Conservation (phyloP, 2,888 invertebrate species). For the Xylocampa areola region DNA sequence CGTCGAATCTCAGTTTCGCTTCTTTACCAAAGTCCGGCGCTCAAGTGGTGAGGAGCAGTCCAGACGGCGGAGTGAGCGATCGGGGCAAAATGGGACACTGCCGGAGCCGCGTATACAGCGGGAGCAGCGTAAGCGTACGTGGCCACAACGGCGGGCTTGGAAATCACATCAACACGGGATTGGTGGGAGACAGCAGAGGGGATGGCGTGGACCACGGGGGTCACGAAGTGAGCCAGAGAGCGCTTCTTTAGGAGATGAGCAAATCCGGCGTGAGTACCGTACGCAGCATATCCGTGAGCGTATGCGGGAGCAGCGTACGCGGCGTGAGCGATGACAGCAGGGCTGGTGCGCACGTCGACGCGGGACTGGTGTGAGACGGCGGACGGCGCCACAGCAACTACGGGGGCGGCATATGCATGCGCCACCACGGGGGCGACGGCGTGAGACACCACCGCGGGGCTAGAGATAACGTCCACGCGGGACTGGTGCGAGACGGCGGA, state of each 20-base stretch:
- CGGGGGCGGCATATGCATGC: constrained; percentile 70
- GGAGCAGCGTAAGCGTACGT: constrained; percentile 61
- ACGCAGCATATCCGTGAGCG: constrained; percentile 65
- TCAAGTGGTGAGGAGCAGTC: constrained; percentile 71
- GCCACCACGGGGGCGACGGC: constrained; percentile 66
- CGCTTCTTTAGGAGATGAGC: constrained; percentile 72
- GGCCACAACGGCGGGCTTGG: constrained; percentile 68
- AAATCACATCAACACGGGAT: constrained; percentile 78
- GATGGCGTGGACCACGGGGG: constrained; percentile 68
- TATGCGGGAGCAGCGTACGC: constrained; percentile 65
- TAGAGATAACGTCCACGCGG: constrained; percentile 62
- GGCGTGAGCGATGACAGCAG: constrained; percentile 68
- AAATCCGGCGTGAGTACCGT: constrained; percentile 58
- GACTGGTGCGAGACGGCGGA: constrained; percentile 87
- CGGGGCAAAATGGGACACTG: constrained; percentile 71
- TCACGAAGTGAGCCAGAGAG: constrained; percentile 66
- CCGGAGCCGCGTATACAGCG: constrained; percentile 72
- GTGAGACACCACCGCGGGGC: constrained; percentile 69
- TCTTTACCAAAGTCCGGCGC: constrained; percentile 74
- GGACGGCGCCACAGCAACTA: constrained; percentile 73
- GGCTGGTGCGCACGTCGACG: constrained; percentile 74
- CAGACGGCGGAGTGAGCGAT: constrained; percentile 74
- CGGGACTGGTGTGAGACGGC: constrained; percentile 88
- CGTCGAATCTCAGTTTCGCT: constrained; percentile 72
- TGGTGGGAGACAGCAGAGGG: constrained; percentile 85